A percentile compares a stretch with the other conserved stretches of the same genome.
phyloP scores from a whole-genome alignment of 2,113 vertebrate genomes.

The Grantiella picta region DNA sequence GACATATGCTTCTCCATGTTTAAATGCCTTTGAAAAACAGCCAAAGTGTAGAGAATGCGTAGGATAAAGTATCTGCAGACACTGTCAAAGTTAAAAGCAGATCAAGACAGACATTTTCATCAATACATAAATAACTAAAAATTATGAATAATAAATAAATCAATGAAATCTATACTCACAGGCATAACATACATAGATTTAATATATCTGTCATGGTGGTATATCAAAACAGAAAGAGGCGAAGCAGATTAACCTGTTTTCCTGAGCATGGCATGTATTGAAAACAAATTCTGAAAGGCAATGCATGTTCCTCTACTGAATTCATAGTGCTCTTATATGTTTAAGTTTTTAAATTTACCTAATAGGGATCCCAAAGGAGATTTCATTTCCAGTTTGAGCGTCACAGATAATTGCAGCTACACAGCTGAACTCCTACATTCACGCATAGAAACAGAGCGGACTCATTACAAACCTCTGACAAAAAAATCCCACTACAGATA shows the following conservation, averaged over 20 bases:
- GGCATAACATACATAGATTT: background rate
- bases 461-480: background rate
- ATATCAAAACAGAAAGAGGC: background rate
- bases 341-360: background rate
- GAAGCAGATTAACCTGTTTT: background rate
- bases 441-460: background rate
- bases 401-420: background rate
- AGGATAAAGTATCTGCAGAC: background rate
- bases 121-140: background rate
- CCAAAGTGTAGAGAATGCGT: background rate
- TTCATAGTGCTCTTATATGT: background rate
- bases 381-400: background rate
- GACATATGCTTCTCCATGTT: fast-evolving
- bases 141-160: background rate
- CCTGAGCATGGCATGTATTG: background rate
- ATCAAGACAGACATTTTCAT: background rate
- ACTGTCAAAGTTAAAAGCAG: background rate
- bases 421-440: background rate
- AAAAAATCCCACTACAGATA: background rate
- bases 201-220: background rate
- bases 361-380: background rate
- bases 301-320: background rate
- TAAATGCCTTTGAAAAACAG: background rate
- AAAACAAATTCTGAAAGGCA: background rate
- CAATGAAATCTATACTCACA: background rate